Conservation (phyloP, 2,113 vertebrate genomes). For the Misgurnus mizolepis region DNA sequence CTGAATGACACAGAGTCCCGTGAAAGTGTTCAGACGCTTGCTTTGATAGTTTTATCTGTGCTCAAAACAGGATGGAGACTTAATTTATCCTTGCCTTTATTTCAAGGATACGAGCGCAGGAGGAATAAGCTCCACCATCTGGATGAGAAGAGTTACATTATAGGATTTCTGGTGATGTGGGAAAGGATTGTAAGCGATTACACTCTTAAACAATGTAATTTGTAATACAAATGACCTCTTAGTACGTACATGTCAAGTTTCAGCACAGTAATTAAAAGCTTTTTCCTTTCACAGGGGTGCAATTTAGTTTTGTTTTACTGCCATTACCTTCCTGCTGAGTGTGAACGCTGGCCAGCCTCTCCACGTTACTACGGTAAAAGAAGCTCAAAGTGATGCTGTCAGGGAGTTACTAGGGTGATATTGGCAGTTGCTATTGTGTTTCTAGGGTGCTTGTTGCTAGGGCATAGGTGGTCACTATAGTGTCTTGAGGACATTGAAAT, state of each 20-base stretch:
- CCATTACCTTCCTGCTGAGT: background rate
- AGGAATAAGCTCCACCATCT: background rate
- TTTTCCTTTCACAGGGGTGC: background rate
- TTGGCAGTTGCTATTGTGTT: background rate
- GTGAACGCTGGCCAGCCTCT: background rate
- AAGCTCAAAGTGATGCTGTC: background rate
- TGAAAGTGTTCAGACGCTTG: background rate
- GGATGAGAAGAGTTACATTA: background rate
- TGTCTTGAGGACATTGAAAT: too few relatives aligned
- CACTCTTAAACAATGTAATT: background rate
- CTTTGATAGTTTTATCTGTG: background rate
- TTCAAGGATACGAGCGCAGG: background rate
- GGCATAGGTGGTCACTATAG: too few relatives aligned
- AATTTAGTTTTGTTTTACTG: slow-evolving; percentile 2
- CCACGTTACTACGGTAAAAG: background rate
- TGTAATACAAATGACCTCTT: background rate
- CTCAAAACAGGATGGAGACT: background rate
- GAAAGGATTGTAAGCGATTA: background rate
- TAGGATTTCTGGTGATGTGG: background rate
- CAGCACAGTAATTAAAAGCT: background rate
- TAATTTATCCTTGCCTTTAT: background rate
- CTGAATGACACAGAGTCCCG: background rate
- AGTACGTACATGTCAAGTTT: background rate
- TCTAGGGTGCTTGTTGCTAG: background rate
- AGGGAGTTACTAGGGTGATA: background rate